Conservation (phyloP, 1,140 invertebrate genomes). For the Diprion similis region DNA sequence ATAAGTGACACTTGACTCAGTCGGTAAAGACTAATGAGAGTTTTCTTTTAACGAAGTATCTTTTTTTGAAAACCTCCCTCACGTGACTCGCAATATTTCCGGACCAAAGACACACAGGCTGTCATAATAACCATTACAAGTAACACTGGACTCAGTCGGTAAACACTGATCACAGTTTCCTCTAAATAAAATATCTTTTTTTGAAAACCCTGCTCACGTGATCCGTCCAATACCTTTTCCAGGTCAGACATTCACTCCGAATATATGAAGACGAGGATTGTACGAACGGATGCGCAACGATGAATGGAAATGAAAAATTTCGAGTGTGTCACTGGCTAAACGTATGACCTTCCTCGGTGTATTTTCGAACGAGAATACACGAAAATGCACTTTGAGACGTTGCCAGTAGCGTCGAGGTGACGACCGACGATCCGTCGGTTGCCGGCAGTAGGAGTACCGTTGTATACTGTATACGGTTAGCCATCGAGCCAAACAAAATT, state of each 20-base stretch:
- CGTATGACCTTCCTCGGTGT: neutral
- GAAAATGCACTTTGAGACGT: constrained; percentile 5
- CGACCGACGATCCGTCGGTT: neutral
- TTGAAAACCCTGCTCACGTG: neutral
- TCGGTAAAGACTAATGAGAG: no score
- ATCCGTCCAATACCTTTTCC: neutral
- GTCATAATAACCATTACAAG: no score
- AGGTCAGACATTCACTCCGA: neutral
- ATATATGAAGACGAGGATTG: no score
- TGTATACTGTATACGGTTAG: no score
- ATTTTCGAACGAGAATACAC: neutral
- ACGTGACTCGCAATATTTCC: no score
- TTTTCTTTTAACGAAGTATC: no score
- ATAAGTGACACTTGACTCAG: no score
- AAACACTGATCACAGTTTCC: neutral
- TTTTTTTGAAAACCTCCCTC: no score
- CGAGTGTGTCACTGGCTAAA: neutral
- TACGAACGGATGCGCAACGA: no score
- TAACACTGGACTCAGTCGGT: no score
- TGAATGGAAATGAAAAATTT: neutral
- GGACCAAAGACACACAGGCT: no score
- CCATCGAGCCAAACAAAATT: neutral
- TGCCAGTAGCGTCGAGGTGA: neutral
- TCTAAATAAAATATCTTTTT: neutral
- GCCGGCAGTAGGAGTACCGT: neutral